Conservation (phyloP, 2,113 vertebrate genomes). For the Petroica traversi region DNA sequence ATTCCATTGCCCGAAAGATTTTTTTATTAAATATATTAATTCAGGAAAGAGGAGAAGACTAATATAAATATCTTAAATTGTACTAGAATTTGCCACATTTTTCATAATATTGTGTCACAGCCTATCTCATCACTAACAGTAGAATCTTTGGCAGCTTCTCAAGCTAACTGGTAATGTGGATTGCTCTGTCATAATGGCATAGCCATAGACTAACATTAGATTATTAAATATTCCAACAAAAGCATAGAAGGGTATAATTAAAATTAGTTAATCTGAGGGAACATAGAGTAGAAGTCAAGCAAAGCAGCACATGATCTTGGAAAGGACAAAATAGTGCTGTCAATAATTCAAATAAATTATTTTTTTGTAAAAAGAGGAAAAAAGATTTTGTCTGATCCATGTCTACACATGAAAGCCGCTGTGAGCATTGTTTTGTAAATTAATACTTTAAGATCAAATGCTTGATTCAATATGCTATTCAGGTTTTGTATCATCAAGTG, state of each 20-base stretch:
- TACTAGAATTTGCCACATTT: not conserved
- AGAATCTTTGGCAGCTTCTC: not conserved
- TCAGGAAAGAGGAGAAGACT: not conserved
- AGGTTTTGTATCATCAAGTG: not conserved
- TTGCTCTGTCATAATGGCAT: not conserved
- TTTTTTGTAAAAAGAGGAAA: too few relatives aligned
- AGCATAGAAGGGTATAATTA: not conserved
- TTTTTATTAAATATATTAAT: not conserved
- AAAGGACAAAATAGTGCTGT: not conserved
- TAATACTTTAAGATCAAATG: not conserved
- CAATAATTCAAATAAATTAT: not conserved
- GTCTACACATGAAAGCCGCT: not conserved
- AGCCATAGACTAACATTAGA: not conserved
- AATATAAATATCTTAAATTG: not conserved
- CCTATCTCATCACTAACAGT: not conserved
- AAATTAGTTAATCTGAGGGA: not conserved
- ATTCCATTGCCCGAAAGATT: not conserved
- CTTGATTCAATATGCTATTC: not conserved
- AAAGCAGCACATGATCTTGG: not conserved
- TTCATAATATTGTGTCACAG: not conserved
- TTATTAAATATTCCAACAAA: not conserved
- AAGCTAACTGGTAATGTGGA: not conserved
- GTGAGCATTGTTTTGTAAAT: not conserved
- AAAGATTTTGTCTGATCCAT: not conserved
- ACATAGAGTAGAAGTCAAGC: not conserved